These are phyloP conservation scores for Willisornis vidua DNA, from an alignment of 2,113 vertebrate genomes.

Conservation along the genomic window DNA sequence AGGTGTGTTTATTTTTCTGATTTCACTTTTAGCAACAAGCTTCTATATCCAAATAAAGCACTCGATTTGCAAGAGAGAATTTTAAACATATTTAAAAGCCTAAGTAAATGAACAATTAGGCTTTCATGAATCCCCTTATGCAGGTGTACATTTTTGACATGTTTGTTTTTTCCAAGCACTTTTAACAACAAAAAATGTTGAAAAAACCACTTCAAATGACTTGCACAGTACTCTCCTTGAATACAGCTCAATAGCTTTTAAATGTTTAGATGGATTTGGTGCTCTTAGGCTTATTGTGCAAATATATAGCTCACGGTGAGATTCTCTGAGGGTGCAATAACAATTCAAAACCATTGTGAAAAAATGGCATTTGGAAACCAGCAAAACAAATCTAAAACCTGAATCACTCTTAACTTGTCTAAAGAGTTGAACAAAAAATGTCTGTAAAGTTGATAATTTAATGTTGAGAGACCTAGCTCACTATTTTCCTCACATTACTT, in stretches of 20 bases:
- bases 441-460: conserved; percentile 6
- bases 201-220: not conserved
- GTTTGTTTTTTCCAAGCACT: not conserved
- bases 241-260: not conserved
- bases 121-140: not conserved
- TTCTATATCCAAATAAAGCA: not conserved
- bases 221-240: not conserved
- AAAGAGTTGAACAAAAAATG: not conserved
- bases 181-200: not conserved
- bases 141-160: not conserved
- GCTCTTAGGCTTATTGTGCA: not conserved
- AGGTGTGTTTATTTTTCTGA: not conserved
- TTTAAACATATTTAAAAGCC: not conserved
- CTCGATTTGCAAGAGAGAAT: not conserved
- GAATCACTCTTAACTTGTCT: not conserved
- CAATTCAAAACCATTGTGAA: not conserved
- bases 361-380: conserved; percentile 4
- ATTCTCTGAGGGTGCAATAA: not conserved
- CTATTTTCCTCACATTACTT: conserved; percentile 37
- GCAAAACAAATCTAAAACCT: not conserved
- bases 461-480: not conserved
- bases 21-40: not conserved
- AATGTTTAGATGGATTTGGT: not conserved
- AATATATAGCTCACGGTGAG: not conserved
- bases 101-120: not conserved